Conservation (phyloP, 2,797 vertebrate genomes). For the Cottoperca gobio region DNA sequence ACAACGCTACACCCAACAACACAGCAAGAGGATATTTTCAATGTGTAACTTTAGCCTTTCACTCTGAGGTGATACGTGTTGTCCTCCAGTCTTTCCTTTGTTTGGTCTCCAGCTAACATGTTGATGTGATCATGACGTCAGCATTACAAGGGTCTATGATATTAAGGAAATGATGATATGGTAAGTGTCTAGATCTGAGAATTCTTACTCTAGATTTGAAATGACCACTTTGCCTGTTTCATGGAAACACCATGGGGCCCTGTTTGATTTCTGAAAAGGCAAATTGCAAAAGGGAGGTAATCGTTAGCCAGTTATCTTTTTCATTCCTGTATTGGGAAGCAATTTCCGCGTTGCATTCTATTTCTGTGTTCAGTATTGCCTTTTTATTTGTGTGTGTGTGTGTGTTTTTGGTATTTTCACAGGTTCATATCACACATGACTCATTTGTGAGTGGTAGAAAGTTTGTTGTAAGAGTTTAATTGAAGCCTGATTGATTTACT, state of each 20-base stretch:
- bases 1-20: no score
- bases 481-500: conserved; percentile 41
- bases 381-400: not conserved
- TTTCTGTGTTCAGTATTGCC: conserved; percentile 10
- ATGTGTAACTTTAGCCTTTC: no score
- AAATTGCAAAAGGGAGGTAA: conserved; percentile 64
- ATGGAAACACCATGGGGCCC: conserved; percentile 57
- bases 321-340: conserved; percentile 31
- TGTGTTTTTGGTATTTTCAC: not conserved
- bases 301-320: conserved; percentile 50
- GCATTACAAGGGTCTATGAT: no score
- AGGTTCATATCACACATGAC: conserved; percentile 23
- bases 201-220: conserved; percentile 67
- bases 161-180: conserved; percentile 70
- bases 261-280: conserved; percentile 61
- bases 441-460: conserved; percentile 23
- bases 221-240: conserved; percentile 71
- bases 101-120: no score
- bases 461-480: conserved; percentile 35
- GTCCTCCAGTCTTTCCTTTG: no score
- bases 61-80: no score
- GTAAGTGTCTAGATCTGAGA: conserved; percentile 69
- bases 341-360: conserved; percentile 23
- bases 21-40: no score
- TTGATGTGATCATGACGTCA: no score